These are phyloP conservation scores for Alligator sinensis DNA, from an alignment of 2,113 vertebrate genomes.

Conservation along the genomic window DNA sequence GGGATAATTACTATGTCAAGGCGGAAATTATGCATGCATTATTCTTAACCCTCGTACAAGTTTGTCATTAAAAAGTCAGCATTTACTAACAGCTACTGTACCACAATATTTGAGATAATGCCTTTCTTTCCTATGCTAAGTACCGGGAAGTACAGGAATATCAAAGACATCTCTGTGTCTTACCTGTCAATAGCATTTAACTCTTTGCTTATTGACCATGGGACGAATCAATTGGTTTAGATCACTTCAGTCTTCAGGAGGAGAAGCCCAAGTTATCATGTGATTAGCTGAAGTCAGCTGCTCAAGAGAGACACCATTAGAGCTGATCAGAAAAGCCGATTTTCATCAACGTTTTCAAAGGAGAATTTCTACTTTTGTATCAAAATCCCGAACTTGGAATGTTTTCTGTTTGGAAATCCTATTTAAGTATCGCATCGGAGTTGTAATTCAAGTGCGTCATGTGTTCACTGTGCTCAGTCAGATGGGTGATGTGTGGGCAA, in stretches of 20 bases:
- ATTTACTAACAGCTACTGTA: background rate
- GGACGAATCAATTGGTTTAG: slow-evolving; percentile 26
- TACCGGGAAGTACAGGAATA: background rate
- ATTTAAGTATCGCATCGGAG: background rate
- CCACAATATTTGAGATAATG: background rate
- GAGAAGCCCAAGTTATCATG: slow-evolving; percentile 8
- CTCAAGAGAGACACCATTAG: background rate
- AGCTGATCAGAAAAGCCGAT: background rate
- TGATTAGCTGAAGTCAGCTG: slow-evolving; percentile 22
- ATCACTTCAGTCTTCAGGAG: slow-evolving; percentile 38
- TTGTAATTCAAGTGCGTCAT: accelerated
- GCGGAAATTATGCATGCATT: background rate
- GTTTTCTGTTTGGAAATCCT: background rate
- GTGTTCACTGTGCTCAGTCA: accelerated
- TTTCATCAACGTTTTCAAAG: background rate
- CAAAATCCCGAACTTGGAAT: background rate
- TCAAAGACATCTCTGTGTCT: background rate
- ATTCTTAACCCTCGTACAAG: background rate
- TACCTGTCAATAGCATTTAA: slow-evolving; percentile 45
- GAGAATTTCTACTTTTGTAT: background rate
- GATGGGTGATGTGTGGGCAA: background rate
- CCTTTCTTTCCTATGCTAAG: background rate
- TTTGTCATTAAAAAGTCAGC: background rate
- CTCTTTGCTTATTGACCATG: slow-evolving; percentile 10
- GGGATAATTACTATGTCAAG: background rate